Percentiles rank a stretch among this genome's conserved stretches.
Conservation (phyloP, 2,797 vertebrate genomes). For the Tenualosa ilisha region DNA sequence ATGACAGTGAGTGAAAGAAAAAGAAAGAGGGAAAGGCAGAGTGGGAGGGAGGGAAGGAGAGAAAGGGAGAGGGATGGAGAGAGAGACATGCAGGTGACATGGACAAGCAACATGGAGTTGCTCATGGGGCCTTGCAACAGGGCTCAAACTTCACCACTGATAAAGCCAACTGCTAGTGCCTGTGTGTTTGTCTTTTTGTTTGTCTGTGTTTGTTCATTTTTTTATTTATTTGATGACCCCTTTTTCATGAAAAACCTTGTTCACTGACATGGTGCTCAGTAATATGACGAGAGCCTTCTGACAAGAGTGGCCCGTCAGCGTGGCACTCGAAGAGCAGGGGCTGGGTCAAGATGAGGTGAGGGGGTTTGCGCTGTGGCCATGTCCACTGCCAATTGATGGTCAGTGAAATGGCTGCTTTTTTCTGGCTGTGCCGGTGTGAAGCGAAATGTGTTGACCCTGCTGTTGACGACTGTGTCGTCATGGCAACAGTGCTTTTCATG, state of each 20-base stretch:
- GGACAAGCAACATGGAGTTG: neutral
- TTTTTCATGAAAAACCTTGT: neutral
- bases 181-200: neutral
- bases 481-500: constrained; percentile 4
- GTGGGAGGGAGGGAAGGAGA: no score
- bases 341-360: neutral
- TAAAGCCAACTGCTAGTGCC: neutral
- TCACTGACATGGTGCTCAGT: neutral
- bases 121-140: neutral
- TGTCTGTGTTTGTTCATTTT: neutral
- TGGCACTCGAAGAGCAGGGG: neutral
- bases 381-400: neutral
- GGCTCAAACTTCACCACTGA: neutral
- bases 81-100: no score
- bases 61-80: no score
- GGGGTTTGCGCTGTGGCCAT: neutral
- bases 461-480: constrained; percentile 9
- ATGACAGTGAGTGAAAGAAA: neutral
- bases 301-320: neutral
- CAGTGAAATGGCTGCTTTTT: neutral
- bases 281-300: neutral
- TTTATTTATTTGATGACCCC: neutral
- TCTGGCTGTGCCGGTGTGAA: neutral
- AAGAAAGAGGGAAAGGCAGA: neutral
- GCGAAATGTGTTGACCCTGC: constrained; percentile 9